Evolutionary conservation across 1,140 invertebrate species (phyloP), one percentile per base, ranked within the genome.

Genomic region (Drosophila equinoxialis): DNA sequence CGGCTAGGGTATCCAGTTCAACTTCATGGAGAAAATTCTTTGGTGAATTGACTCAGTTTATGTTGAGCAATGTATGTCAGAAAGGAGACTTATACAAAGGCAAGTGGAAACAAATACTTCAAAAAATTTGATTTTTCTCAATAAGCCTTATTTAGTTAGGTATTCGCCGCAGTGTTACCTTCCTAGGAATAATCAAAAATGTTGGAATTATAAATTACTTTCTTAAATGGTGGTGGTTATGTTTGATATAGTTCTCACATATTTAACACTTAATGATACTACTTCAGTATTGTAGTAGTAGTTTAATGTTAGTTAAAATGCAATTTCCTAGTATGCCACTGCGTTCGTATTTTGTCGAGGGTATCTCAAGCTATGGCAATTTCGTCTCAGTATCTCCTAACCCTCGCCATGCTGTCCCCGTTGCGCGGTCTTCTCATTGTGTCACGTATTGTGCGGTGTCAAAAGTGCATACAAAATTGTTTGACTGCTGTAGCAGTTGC

Each of bases 381-480:
- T 48, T 42, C 10, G 17, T 33, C 45, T 7, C 20, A 11, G 10
- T 42, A 23, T 11, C 11, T 39, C 17, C 20, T 23, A 33, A 37
- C 20, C 20, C 30, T 13, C 59, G 17, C 26, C 13, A 30, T 14
- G 11, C 26, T 35, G 30, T 35, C n/a, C 14, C 30, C 55, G 33
- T 33, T 57, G 37, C 26, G 26, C 26, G 23, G 54, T 54, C 61
- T 41, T 17, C 74, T 79, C 82, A 86, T 83, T 79, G 72, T 87
- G 79, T 83, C 83, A 87, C 83, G 83, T 87, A 55, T 70, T 73
- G 58, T 69, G 77, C 67, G 80, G 74, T 84, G 84, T 87, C 80
- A 83, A 83, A 79, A 87, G 84, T 89, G 84, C 84, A 87, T 64
- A 62, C 45, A 73, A 77, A 89, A 71, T 89, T 65, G 70, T 73